Evolutionary conservation across 2,113 vertebrate genomes (phyloP).

Genomic region (Strix aluco): DNA sequence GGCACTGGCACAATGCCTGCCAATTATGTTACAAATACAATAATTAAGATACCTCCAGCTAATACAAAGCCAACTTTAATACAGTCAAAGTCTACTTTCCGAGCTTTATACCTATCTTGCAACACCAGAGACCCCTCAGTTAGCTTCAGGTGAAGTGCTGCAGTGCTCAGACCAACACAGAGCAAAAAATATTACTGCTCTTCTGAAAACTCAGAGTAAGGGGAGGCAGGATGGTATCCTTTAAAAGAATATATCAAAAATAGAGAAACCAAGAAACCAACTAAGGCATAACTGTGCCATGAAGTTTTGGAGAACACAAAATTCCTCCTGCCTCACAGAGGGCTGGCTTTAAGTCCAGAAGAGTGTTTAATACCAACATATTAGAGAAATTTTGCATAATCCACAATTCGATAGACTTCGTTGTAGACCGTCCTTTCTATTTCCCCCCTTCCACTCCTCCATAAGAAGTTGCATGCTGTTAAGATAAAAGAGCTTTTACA

Average conservation of each 20-base stretch:
- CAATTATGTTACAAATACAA: background rate
- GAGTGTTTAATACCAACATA: background rate
- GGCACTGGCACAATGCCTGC: background rate
- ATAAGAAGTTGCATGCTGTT: background rate
- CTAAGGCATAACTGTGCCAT: background rate
- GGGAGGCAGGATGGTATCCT: background rate
- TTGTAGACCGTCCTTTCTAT: background rate
- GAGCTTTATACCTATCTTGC: background rate
- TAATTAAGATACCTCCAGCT: background rate
- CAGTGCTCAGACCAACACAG: background rate
- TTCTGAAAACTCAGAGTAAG: background rate
- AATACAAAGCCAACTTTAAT: background rate
- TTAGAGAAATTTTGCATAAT: background rate
- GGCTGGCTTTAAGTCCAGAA: background rate
- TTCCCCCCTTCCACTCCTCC: background rate
- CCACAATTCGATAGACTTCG: background rate
- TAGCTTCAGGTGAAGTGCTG: background rate
- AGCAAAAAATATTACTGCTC: background rate
- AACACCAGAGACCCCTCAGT: background rate
- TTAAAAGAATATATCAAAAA: background rate
- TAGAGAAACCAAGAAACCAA: background rate
- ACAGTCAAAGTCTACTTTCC: background rate
- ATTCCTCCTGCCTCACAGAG: background rate
- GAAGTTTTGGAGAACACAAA: background rate
- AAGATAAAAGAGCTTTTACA: background rate